These are phyloP conservation scores for Caenorhabditis drosophilae DNA, from an alignment of 2,888 invertebrate genomes.

Conservation along the genomic window DNA sequence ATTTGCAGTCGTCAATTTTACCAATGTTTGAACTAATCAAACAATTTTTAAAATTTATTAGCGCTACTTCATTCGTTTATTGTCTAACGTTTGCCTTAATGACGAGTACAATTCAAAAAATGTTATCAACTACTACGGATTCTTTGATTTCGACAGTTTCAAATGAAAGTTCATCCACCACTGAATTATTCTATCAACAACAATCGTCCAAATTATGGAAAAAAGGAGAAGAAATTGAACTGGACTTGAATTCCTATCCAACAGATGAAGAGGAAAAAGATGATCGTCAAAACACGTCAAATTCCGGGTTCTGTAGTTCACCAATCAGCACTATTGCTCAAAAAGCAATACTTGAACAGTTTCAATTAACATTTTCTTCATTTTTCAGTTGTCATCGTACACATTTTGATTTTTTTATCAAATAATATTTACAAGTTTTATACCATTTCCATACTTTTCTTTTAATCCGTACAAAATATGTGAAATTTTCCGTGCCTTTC, in stretches of 20 bases:
- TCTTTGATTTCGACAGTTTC: constrained; percentile 12
- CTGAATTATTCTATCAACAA: background rate
- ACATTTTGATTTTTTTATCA: constrained; percentile 21
- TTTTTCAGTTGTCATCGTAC: constrained; percentile 22
- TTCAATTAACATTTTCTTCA: constrained; percentile 11
- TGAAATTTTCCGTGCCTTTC: too few species aligned
- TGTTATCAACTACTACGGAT: too few species aligned
- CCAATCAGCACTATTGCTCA: too few species aligned
- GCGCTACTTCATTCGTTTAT: constrained; percentile 34
- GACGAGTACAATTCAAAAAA: constrained; percentile 12
- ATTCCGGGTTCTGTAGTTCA: background rate
- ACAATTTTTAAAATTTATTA: constrained; percentile 23
- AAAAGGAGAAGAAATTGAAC: constrained; percentile 14
- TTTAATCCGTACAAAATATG: too few species aligned
- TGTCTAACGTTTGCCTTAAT: constrained; percentile 34
- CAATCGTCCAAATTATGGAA: constrained; percentile 12
- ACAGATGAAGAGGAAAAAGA: too few species aligned
- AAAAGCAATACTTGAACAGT: constrained; percentile 10
- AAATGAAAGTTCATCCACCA: constrained; percentile 11
- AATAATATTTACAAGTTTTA: constrained; percentile 8
- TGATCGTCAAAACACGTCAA: constrained; percentile 9
- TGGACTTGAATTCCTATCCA: constrained; percentile 1
- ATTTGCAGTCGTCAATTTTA: constrained; percentile 18
- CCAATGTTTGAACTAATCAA: constrained; percentile 27
- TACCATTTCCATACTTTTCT: too few species aligned